Evolutionary conservation across 2,888 invertebrate genomes (phyloP), one percentile per base, ranked within the genome.

Genomic region (Pseudococcus jackbeardsleyi): DNA sequence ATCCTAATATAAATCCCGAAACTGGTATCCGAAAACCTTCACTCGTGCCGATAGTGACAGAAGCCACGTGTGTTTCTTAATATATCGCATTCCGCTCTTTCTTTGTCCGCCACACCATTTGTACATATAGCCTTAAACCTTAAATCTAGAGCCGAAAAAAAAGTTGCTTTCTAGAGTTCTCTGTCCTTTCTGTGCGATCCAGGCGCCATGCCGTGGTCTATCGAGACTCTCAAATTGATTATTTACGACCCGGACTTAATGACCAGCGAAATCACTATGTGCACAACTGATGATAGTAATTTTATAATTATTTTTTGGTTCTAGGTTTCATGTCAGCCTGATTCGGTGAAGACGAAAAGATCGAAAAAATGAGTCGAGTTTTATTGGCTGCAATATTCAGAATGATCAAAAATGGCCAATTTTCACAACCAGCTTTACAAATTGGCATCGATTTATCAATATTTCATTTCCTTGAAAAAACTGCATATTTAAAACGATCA

Each of bases 1-100:
- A 42, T 46, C 46, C 79, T 42, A 46, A 46, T 82, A 82, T 42
- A 82, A 82, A 82, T 82, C 79, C 33, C 79, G 33, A 82, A 82
- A 82, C 79, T 46, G 46, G 79, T 82, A 82, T 82, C 46, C 46
- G 39, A 46, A 42, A 77, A 82, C 79, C 79, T 82, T 82, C 33
- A 46, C 79, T 82, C 79, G 79, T 82, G 79, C 79, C 72, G 79
- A 82, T 82, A 82, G 79, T 82, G 79, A 82, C 79, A 82, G 79
- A 82, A 82, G 79, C 79, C 79, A 82, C 79, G 79, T 82, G 79
- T 82, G 79, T 82, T 82, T 82, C 79, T 82, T 82, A 46, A 82
- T 82, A 82, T 82, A 82, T 82, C 79, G 46, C 79, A 82, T 82
- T 82, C 79, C 79, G 22, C 46, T 82, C 46, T 82, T 82, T 82